Conservation (phyloP, 2,888 invertebrate species). For the Chaitophorus viminalis region DNA sequence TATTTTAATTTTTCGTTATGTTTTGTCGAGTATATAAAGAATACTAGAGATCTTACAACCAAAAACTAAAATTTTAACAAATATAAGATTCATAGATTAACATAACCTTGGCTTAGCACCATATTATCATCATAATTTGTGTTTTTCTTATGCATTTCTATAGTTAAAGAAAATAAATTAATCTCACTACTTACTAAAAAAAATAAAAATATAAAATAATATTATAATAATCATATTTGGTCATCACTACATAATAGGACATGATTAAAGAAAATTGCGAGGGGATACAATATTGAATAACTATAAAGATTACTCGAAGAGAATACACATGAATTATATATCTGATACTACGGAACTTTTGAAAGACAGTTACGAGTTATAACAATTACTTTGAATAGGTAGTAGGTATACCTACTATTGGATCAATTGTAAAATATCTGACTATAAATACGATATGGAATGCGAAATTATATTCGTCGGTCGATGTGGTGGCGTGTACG, state of each 20-base stretch:
- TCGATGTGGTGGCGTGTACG: no score
- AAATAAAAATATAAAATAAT: background rate
- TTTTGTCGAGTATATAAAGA: slow-evolving; percentile 45
- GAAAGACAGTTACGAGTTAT: no score
- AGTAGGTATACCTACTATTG: no score
- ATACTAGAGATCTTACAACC: slow-evolving; percentile 51
- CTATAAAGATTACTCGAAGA: background rate
- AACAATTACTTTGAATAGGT: no score
- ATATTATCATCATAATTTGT: slow-evolving; percentile 25
- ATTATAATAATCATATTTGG: slow-evolving; percentile 38
- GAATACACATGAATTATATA: no score
- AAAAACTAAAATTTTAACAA: slow-evolving; percentile 38
- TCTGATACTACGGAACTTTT: no score
- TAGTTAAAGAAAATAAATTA: slow-evolving; percentile 42
- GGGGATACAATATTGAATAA: slow-evolving; percentile 1
- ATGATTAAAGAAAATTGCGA: slow-evolving; percentile 32
- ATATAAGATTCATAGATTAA: slow-evolving; percentile 33
- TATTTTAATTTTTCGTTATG: slow-evolving; percentile 30
- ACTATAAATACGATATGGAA: no score
- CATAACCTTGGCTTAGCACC: slow-evolving; percentile 19
- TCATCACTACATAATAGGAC: background rate
- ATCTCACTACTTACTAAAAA: slow-evolving; percentile 45
- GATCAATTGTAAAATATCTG: no score
- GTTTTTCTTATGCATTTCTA: background rate
- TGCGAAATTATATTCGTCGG: no score